Evolutionary conservation across 37 sponge, comb jelly and placozoan genomes (phyloP).

Genomic region (Amphimedon queenslandica): DNA sequence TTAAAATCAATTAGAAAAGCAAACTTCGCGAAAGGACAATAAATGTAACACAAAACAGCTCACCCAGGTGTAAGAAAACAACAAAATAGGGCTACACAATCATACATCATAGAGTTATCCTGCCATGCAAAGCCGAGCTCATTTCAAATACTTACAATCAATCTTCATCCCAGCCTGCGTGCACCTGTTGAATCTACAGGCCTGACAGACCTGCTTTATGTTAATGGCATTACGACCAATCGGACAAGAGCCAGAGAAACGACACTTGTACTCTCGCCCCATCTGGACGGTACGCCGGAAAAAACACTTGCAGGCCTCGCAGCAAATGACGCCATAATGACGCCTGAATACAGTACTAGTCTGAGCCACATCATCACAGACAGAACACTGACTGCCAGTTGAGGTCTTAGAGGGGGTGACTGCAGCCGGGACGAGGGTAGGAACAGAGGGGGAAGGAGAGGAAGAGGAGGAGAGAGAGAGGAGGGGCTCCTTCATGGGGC

Average conservation of each 20-base stretch:
- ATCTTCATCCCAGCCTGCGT: constrained; percentile 84
- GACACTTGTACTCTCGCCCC: constrained; percentile 85
- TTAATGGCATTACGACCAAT: constrained; percentile 64
- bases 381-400: constrained; percentile 37
- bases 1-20: neutral
- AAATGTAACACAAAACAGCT: neutral
- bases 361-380: constrained; percentile 68
- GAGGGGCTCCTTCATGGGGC: no score
- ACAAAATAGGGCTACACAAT: neutral
- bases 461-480: no score
- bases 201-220: constrained; percentile 83
- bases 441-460: no score
- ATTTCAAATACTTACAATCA: constrained; percentile 59
- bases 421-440: neutral
- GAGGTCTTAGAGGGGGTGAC: neutral
- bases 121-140: no score
- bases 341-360: constrained; percentile 39
- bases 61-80: neutral
- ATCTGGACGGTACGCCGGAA: constrained; percentile 92
- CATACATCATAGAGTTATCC: no score
- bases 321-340: constrained; percentile 90
- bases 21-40: no score
- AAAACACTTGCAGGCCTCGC: constrained; percentile 97
- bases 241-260: constrained; percentile 58
- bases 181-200: constrained; percentile 90